Evolutionary conservation across 2,888 invertebrate species (phyloP).

Genomic region (Amblyteles armatorius): DNA sequence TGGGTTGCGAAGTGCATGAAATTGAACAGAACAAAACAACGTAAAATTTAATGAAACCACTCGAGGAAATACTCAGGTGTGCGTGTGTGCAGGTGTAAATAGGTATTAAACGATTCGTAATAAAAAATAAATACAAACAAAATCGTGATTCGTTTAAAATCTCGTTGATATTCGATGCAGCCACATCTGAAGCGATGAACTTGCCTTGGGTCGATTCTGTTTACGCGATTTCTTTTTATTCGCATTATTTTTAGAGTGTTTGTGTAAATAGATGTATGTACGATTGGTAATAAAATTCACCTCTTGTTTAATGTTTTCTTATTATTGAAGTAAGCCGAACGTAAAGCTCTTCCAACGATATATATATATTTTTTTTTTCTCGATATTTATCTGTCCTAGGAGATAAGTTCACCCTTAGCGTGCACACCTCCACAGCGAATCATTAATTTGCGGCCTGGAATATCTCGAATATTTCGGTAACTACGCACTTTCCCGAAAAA

Average conservation of each 20-base stretch:
- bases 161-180: not conserved
- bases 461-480: too few relatives aligned
- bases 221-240: not conserved
- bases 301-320: not conserved
- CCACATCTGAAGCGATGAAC: not conserved
- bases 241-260: slow-evolving; percentile 9
- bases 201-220: not conserved
- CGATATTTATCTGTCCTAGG: too few relatives aligned
- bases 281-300: slow-evolving; percentile 12
- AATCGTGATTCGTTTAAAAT: not conserved
- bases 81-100: not conserved
- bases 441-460: too few relatives aligned
- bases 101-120: slow-evolving; percentile 32
- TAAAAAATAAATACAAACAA: not conserved
- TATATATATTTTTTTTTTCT: not conserved
- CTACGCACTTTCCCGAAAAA: too few relatives aligned
- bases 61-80: not conserved
- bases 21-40: slow-evolving; percentile 44
- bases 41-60: not conserved
- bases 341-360: too few relatives aligned
- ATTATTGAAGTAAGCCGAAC: too few relatives aligned
- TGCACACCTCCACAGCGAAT: too few relatives aligned
- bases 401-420: too few relatives aligned
- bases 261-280: slow-evolving; percentile 15
- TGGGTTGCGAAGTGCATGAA: slow-evolving; percentile 39